phyloP scores from a whole-genome alignment of 1,140 invertebrate species.

The Watersipora subatra region DNA sequence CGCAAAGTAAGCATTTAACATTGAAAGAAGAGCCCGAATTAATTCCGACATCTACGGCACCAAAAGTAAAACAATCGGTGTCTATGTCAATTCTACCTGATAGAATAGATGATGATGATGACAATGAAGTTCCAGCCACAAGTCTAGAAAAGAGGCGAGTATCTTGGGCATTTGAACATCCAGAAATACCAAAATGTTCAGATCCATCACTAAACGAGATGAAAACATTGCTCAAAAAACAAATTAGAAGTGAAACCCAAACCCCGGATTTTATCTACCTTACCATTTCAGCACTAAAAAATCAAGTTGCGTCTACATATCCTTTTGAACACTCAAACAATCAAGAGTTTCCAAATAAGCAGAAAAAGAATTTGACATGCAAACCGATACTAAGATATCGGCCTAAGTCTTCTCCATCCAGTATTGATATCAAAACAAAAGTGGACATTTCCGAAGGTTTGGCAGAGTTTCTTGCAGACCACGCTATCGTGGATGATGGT shows the following conservation, averaged over 20 bases:
- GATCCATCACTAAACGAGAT: slow-evolving; percentile 32
- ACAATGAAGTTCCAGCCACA: not conserved
- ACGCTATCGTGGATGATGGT: not conserved
- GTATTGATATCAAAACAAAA: slow-evolving; percentile 33
- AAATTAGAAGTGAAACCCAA: slow-evolving; percentile 26
- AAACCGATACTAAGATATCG: slow-evolving; percentile 14
- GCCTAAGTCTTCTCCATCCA: slow-evolving; percentile 33
- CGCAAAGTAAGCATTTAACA: not conserved
- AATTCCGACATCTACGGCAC: not conserved
- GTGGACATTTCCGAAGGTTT: slow-evolving; percentile 9
- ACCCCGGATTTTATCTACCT: slow-evolving; percentile 38
- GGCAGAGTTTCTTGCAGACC: not conserved
- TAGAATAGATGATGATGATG: not conserved
- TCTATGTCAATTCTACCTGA: slow-evolving; percentile 1
- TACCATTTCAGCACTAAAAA: slow-evolving; percentile 32
- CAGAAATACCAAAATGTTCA: slow-evolving; percentile 22
- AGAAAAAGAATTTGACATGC: slow-evolving; percentile 15
- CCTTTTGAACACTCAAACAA: not conserved
- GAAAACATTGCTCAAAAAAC: slow-evolving; percentile 32
- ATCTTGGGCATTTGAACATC: slow-evolving; percentile 39
- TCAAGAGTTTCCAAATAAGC: slow-evolving; percentile 23
- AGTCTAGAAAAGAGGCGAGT: slow-evolving; percentile 18
- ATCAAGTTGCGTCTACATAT: slow-evolving; percentile 18
- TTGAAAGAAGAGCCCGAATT: not conserved
- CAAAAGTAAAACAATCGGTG: not conserved